Evolutionary conservation across 2,888 invertebrate species (phyloP).

Genomic region (Spilosoma lubricipeda): DNA sequence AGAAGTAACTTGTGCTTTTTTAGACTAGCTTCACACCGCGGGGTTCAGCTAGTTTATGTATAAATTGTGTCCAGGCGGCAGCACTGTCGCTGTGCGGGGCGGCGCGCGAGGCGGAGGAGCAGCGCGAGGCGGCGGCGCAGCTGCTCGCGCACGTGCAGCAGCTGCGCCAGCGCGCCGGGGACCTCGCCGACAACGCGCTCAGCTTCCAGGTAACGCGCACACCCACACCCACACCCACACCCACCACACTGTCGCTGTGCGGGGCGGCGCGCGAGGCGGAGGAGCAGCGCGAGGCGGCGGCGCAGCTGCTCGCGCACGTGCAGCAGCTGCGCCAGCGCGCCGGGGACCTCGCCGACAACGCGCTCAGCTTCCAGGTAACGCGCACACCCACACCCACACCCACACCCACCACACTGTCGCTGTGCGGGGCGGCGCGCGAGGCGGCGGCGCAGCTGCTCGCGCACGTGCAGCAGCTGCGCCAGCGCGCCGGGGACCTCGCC

Average conservation of each 20-base stretch:
- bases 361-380: constrained; percentile 90
- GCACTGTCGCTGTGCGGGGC: constrained; percentile 94
- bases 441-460: constrained; percentile 87
- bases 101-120: constrained; percentile 93
- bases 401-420: no score
- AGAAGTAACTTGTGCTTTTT: no score
- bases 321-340: constrained; percentile 88
- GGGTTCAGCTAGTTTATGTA: no score
- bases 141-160: constrained; percentile 88
- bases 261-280: constrained; percentile 94
- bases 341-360: constrained; percentile 88
- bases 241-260: constrained; percentile 92
- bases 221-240: no score
- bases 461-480: constrained; percentile 88
- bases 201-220: constrained; percentile 90
- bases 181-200: constrained; percentile 89
- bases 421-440: constrained; percentile 94
- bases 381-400: no score
- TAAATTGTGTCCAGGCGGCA: constrained; percentile 83
- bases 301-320: constrained; percentile 87
- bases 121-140: constrained; percentile 84
- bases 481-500: constrained; percentile 88
- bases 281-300: constrained; percentile 89
- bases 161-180: constrained; percentile 88
- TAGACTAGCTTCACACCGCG: no score